Percentiles rank a stretch among this genome's conserved stretches.
These are phyloP conservation scores for Pediacus dermestoides DNA, from an alignment of 2,888 invertebrate species.

Conservation along the genomic window DNA sequence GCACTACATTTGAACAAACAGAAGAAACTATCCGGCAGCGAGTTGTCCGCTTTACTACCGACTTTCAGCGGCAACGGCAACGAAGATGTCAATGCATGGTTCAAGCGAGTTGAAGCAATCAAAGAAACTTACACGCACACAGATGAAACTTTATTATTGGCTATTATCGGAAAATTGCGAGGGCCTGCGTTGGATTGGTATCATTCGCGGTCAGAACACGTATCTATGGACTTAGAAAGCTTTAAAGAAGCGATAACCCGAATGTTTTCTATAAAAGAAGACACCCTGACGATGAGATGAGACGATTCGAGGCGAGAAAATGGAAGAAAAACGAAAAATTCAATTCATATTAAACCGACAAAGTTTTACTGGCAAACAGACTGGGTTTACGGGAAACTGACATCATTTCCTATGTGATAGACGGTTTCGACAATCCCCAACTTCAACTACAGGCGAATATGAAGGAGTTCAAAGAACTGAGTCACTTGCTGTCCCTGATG, in stretches of 20 bases:
- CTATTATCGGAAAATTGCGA: neutral
- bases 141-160: neutral
- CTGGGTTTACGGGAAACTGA: too few species aligned
- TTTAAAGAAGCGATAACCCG: neutral
- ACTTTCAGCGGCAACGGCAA: neutral
- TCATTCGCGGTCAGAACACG: constrained; percentile 1
- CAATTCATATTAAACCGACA: neutral
- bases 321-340: constrained; percentile 2
- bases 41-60: neutral
- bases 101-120: neutral
- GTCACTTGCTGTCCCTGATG: too few species aligned
- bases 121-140: neutral
- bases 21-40: neutral
- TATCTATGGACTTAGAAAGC: neutral
- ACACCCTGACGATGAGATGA: neutral
- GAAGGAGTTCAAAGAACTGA: too few species aligned
- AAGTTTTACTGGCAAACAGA: too few species aligned
- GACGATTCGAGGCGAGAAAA: neutral
- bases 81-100: neutral
- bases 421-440: too few species aligned
- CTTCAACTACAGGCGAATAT: too few species aligned
- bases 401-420: too few species aligned
- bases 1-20: neutral
- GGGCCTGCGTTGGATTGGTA: neutral
- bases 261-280: neutral